Evolutionary conservation across 2,797 vertebrate species (phyloP).

Genomic region (Carduelis carduelis): DNA sequence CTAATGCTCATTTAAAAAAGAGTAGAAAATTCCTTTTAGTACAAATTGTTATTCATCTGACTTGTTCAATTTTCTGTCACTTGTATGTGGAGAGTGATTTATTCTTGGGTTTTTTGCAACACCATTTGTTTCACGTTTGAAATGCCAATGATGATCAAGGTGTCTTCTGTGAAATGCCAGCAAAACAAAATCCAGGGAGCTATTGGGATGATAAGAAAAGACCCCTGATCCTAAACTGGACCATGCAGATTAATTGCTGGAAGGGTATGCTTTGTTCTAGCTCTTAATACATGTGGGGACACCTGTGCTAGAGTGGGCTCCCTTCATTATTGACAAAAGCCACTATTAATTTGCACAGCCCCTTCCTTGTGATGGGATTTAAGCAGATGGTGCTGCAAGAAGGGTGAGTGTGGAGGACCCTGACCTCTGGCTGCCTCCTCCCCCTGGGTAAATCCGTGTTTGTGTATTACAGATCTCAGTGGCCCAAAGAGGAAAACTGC

Average conservation of each 20-base stretch:
- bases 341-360: neutral
- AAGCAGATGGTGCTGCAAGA: neutral
- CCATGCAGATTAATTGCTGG: accelerated
- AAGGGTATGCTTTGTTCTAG: neutral
- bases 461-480: accelerated
- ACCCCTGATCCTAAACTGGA: neutral
- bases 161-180: neutral
- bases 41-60: neutral
- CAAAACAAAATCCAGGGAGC: neutral
- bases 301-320: neutral
- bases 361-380: neutral
- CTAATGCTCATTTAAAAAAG: neutral
- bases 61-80: neutral
- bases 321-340: neutral
- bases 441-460: neutral
- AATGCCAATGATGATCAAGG: neutral
- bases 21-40: neutral
- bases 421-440: neutral
- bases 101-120: neutral
- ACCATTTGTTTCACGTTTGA: constrained; percentile 1
- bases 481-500: neutral
- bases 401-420: neutral
- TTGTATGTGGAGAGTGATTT: neutral
- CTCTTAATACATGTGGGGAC: accelerated
- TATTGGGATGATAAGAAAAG: neutral